These are phyloP conservation scores for Panagrolaimus sp. DNA, from an alignment of 1,140 invertebrate species.

Conservation along the genomic window DNA sequence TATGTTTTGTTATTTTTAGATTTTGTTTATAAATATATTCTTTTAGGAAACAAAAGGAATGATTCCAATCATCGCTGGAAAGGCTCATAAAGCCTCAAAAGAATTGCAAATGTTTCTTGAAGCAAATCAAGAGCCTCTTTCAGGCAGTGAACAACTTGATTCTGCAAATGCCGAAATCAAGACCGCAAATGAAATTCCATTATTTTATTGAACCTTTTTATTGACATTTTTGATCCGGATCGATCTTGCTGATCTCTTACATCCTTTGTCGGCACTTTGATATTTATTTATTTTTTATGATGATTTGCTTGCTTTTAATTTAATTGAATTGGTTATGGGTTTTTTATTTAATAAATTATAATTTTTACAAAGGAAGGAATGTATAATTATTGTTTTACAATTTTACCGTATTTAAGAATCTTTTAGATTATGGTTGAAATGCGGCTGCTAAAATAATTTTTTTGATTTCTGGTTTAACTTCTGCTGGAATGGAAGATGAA, in stretches of 20 bases:
- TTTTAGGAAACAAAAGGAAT: slow-evolving; percentile 16
- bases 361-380: too few species aligned
- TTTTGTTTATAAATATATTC: background rate
- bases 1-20: slow-evolving; percentile 13
- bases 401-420: too few species aligned
- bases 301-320: too few species aligned
- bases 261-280: too few species aligned
- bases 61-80: slow-evolving; percentile 1
- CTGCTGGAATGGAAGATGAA: background rate
- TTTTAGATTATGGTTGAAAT: too few species aligned
- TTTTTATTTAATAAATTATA: too few species aligned
- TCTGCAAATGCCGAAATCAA: background rate
- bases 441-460: background rate
- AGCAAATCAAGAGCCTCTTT: background rate
- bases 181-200: background rate
- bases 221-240: too few species aligned
- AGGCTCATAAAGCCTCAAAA: background rate
- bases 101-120: background rate
- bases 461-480: background rate
- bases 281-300: too few species aligned
- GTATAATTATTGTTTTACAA: too few species aligned
- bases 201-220: background rate
- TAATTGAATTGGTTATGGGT: too few species aligned
- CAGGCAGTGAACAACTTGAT: background rate
- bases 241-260: too few species aligned